Conservation (phyloP, 1,140 invertebrate genomes). For the Brachionus manjavacas region DNA sequence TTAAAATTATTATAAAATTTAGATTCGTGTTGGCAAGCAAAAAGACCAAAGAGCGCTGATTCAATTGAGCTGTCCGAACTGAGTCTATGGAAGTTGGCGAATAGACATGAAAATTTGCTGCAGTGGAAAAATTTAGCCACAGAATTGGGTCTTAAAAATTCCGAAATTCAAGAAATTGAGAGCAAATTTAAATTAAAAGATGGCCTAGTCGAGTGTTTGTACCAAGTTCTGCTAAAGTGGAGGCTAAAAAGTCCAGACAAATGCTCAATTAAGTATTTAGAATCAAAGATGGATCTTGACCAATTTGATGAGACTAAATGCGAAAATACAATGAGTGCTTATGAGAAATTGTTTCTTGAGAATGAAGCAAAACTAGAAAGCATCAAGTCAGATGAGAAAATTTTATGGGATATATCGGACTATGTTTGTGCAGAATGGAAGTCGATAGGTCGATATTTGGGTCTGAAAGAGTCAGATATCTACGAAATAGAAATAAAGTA, state of each 20-base stretch:
- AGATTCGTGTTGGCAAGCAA: neutral
- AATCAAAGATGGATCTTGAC: neutral
- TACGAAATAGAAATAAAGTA: neutral
- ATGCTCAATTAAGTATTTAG: neutral
- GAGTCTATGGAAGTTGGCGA: neutral
- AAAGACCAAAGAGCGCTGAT: neutral
- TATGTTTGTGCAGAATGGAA: slow-evolving; percentile 16
- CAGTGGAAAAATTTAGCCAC: neutral
- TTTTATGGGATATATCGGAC: slow-evolving; percentile 16
- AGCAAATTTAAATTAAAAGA: neutral
- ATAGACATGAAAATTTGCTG: slow-evolving; percentile 4
- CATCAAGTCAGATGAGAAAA: neutral
- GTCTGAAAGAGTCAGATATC: slow-evolving; percentile 18
- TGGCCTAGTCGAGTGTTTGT: slow-evolving; percentile 33
- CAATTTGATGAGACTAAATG: neutral
- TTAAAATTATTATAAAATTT: neutral
- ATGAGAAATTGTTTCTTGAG: neutral
- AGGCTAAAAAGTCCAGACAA: neutral
- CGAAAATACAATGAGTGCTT: neutral
- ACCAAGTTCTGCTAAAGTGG: slow-evolving; percentile 22
- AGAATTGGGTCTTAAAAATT: neutral
- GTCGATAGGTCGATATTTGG: slow-evolving; percentile 3
- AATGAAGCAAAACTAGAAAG: neutral
- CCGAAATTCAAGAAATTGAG: slow-evolving; percentile 31
- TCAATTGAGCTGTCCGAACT: neutral